phyloP scores from a whole-genome alignment of 2,113 vertebrate genomes.

The Semnopithecus entellus region DNA sequence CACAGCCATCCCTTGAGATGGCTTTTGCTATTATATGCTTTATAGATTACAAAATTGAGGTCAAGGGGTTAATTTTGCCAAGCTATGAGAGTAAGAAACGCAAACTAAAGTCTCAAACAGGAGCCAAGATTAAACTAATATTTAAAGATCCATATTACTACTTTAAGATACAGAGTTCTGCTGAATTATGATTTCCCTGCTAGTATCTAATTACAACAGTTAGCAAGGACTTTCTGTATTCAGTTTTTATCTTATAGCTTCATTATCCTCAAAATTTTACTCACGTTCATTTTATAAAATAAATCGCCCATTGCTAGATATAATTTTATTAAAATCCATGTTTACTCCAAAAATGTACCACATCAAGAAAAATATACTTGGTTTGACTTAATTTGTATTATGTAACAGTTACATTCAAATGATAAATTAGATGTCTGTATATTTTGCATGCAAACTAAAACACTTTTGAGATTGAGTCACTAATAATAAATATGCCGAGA shows the following conservation, averaged over 20 bases:
- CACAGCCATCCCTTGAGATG: neutral
- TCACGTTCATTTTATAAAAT: neutral
- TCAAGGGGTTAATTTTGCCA: neutral
- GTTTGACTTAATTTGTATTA: neutral
- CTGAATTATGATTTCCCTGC: neutral
- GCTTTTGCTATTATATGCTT: neutral
- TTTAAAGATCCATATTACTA: neutral
- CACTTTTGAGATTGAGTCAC: neutral
- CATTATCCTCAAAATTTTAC: neutral
- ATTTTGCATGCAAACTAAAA: neutral
- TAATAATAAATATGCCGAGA: neutral
- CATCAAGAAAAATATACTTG: neutral
- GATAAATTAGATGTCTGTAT: neutral
- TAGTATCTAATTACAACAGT: neutral
- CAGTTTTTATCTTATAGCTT: neutral
- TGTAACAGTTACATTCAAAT: neutral
- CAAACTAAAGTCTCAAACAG: neutral
- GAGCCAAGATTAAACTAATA: neutral
- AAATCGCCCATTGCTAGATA: neutral
- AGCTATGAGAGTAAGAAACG: neutral
- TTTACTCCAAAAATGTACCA: neutral
- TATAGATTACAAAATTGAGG: neutral
- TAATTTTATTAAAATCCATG: neutral
- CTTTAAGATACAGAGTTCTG: neutral
- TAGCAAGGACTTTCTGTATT: neutral